These are phyloP conservation scores for Prunella strophiata DNA, from an alignment of 2,797 vertebrate species.

Conservation along the genomic window DNA sequence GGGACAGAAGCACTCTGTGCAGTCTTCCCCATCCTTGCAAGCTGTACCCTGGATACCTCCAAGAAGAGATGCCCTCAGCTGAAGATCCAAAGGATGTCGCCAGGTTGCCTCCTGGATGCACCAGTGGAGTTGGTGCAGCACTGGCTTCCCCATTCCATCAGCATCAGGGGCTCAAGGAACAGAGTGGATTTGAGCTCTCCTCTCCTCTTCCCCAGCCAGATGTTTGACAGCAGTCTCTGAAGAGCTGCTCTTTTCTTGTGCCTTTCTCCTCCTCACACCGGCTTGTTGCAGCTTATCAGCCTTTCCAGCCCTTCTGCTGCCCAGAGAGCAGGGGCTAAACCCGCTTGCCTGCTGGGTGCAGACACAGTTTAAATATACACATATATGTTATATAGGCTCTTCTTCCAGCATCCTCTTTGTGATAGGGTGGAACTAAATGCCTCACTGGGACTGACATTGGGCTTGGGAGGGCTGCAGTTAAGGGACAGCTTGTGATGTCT, in stretches of 20 bases:
- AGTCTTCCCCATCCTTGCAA: conserved; percentile 53
- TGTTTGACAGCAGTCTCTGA: conserved; percentile 63
- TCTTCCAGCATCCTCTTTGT: conserved; percentile 31
- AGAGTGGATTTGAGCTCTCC: conserved; percentile 62
- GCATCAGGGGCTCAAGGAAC: conserved; percentile 64
- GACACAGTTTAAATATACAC: conserved; percentile 15
- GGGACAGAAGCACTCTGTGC: conserved; percentile 71
- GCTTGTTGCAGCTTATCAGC: conserved; percentile 69
- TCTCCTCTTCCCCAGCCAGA: conserved; percentile 57
- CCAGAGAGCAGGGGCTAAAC: not conserved
- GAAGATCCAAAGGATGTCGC: conserved; percentile 75
- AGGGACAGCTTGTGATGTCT: not conserved
- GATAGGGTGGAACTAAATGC: not conserved
- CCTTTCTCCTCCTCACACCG: conserved; percentile 73
- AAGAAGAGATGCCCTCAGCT: conserved; percentile 62
- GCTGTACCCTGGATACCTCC: conserved; percentile 70
- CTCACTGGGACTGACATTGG: not conserved
- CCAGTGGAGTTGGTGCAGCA: conserved; percentile 62
- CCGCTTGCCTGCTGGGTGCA: conserved; percentile 38
- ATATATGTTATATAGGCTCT: conserved; percentile 32
- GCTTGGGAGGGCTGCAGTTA: not conserved
- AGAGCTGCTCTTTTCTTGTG: conserved; percentile 78
- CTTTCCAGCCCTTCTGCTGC: conserved; percentile 50
- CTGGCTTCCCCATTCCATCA: conserved; percentile 67
- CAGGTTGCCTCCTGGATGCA: conserved; percentile 71